Conservation (phyloP, 2,888 invertebrate species). For the Platycheirus rosarum region DNA sequence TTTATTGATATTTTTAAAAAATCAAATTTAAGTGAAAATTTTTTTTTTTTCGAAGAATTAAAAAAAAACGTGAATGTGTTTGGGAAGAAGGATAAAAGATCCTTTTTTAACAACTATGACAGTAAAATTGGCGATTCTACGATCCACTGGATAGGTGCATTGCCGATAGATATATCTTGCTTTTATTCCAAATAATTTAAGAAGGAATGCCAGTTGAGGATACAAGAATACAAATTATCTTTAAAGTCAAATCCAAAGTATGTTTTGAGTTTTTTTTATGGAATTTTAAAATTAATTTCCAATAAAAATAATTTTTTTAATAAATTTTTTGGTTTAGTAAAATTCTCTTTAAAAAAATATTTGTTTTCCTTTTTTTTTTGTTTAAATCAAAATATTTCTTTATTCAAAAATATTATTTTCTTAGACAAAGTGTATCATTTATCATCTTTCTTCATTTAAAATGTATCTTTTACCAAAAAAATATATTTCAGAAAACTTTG, state of each 20-base stretch:
- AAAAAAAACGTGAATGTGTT: slow-evolving; percentile 59
- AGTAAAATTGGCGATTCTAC: slow-evolving; percentile 15
- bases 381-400: no score
- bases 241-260: slow-evolving; percentile 15
- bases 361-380: no score
- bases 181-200: neutral
- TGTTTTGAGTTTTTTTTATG: neutral
- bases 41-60: neutral
- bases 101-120: slow-evolving; percentile 19
- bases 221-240: slow-evolving; percentile 3
- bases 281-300: no score
- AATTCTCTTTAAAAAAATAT: no score
- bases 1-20: neutral
- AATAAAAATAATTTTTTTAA: no score
- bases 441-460: no score
- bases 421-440: no score
- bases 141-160: neutral
- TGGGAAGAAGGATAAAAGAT: slow-evolving; percentile 41
- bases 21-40: neutral
- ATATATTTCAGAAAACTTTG: no score
- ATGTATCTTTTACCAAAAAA: no score
- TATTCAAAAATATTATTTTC: no score
- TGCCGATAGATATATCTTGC: neutral
- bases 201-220: slow-evolving; percentile 26
- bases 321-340: no score